Percentiles rank a stretch among this genome's conserved stretches.
These are phyloP conservation scores for Carterocephalus palaemon DNA, from an alignment of 2,888 invertebrate species.

Conservation along the genomic window DNA sequence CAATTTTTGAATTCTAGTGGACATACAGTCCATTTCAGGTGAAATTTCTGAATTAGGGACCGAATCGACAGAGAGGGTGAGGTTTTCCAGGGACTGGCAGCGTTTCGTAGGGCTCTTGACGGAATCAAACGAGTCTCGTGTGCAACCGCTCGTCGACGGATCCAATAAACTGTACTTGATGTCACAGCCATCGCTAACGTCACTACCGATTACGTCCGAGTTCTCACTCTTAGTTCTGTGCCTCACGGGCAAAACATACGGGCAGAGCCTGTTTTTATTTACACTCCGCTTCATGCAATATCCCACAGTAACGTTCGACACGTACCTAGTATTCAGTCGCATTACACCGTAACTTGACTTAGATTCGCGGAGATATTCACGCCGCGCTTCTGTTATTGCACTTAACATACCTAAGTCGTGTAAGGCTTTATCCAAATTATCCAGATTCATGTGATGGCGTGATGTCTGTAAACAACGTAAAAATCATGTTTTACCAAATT, in stretches of 20 bases:
- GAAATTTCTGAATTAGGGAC: constrained; percentile 51
- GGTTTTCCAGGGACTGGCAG: constrained; percentile 81
- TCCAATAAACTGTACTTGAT: constrained; percentile 58
- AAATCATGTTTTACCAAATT: constrained; percentile 22
- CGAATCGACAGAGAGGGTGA: constrained; percentile 66
- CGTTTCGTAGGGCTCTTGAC: constrained; percentile 71
- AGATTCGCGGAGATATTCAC: constrained; percentile 77
- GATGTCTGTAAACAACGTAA: constrained; percentile 66
- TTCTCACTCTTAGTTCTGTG: constrained; percentile 82
- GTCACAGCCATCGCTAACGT: constrained; percentile 56
- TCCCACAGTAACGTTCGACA: constrained; percentile 81
- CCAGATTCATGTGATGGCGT: constrained; percentile 68
- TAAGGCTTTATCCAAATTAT: constrained; percentile 78
- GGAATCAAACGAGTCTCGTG: constrained; percentile 44
- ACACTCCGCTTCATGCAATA: constrained; percentile 77
- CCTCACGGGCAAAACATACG: constrained; percentile 77
- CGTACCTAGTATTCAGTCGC: constrained; percentile 80
- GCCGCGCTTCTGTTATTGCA: constrained; percentile 77
- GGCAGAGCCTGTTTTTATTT: constrained; percentile 78
- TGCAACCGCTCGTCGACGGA: constrained; percentile 62
- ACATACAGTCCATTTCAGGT: constrained; percentile 81
- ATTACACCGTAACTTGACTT: constrained; percentile 68
- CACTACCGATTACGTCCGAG: constrained; percentile 71
- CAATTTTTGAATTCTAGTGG: constrained; percentile 80
- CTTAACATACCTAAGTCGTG: constrained; percentile 81